Evolutionary conservation across 2,888 invertebrate species (phyloP).

Genomic region (Drosophila peninsularis): DNA sequence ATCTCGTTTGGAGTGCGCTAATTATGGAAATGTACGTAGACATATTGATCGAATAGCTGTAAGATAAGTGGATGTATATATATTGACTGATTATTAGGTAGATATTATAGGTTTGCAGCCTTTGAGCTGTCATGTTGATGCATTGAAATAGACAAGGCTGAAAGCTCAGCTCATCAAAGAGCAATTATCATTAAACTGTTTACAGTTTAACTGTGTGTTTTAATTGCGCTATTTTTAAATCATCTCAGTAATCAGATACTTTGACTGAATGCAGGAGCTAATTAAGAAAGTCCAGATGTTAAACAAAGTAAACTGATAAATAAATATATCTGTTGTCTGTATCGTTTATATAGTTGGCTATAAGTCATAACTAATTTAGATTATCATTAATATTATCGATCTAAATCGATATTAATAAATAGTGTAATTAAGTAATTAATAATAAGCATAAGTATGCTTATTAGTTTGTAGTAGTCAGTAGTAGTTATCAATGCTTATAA

Average conservation of each 20-base stretch:
- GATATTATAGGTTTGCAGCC: not conserved
- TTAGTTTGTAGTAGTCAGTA: no score
- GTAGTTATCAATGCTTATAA: not conserved
- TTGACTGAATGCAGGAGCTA: not conserved
- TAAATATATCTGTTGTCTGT: no score
- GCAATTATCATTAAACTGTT: not conserved
- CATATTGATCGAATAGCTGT: not conserved
- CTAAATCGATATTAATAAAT: not conserved
- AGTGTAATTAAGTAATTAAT: no score
- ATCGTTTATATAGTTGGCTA: no score
- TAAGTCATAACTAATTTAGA: not conserved
- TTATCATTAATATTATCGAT: not conserved
- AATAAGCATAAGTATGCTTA: not conserved
- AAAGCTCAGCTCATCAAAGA: not conserved
- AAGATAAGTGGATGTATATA: not conserved
- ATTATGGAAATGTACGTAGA: slow-evolving; percentile 43
- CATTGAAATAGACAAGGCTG: not conserved
- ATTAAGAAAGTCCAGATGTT: not conserved
- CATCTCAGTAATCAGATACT: not conserved
- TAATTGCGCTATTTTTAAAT: not conserved
- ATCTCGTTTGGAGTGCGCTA: slow-evolving; percentile 2
- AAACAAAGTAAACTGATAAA: no score
- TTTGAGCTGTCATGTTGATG: not conserved
- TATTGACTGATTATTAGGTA: not conserved
- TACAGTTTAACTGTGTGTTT: not conserved